Evolutionary conservation across 92 coral and sea anemone species (phyloP), one percentile per base, ranked within the genome.

Genomic region (Palythoa heliodiscus): DNA sequence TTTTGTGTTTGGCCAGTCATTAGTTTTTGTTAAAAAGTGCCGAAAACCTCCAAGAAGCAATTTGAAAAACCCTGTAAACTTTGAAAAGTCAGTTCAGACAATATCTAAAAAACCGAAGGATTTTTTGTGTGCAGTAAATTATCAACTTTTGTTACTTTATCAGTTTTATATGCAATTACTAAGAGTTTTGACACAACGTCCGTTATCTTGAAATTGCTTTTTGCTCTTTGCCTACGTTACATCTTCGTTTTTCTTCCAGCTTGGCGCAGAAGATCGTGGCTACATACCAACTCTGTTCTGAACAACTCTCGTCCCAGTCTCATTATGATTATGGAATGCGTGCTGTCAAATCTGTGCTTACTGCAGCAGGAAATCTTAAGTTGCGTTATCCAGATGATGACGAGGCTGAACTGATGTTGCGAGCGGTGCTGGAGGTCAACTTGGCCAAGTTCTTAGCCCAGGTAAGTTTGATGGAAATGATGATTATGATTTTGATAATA

Each of bases 301-400:
- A 96, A 75, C 98, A 96, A 90, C 98, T 96, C 90, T 96, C 98
- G 82, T 96, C 98, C 77, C 98, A 96, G 93, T 96, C 98, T 78
- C 98, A 96, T 76, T 96, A 96, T 80, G 98, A 96, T 81, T 96
- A 96, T 20, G 98, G 98, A 11, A 96, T 96, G 98, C 93, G 98
- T 47, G 98, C 98, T 8, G 98, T 96, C 87, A 96, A 96, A 89
- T 96, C 98, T 54, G 98, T 96, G 48, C 86, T 96, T 53, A 96
- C 98, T 1, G 98, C 98, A 19, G 98, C 98, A 52, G 98, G 98
- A 5, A 96, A 96, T 84, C 95, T 96, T 7, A 96, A 96, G 86
- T 88, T 96, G 60, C 98, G 98, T 13, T 94, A 92, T 74, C 98
- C 98, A 0, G 98, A 96, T 50, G 98, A 96, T 70, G 93, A 89